Evolutionary conservation across 2,113 vertebrate species (phyloP), one percentile per base, ranked within the genome.

Genomic region (Orthonyx spaldingii): DNA sequence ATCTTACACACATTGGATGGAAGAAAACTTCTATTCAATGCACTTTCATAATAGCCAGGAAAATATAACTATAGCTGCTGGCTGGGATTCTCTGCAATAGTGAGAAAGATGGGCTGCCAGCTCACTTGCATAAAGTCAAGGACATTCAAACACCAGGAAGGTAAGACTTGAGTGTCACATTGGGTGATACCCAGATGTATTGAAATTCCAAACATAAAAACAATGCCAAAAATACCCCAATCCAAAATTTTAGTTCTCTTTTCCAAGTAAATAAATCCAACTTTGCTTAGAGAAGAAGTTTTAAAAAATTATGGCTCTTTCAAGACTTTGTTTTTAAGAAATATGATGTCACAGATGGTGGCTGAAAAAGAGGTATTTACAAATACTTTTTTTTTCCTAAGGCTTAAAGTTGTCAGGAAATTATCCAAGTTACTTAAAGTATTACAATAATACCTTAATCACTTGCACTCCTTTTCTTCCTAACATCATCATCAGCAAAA

Each of bases 261-360:
- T 95, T 87, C 60, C 33, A 74, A 61, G 15, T 65, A 57, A 77
- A 74, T 57, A 49, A 77, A 86, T 42, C 11, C 60, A 61, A 26
- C 18, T 30, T 70, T 65, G 11, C 39, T 35, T 61, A 42, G 32
- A 65, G 44, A 88, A 65, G 10, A 79, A 27, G 4, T 68, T 87
- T 81, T 87, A 55, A 80, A 91, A 95, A 84, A 78, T 50, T 32
- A 50, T 24, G 74, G 13, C 20, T 83, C 22, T 74, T 96, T 81
- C 42, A 77, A 83, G 23, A 26, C 26, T 85, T 27, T 84, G 11
- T 80, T 84, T 27, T 72, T 90, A 84, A 65, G 52, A 80, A 30
- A 32, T 61, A 53, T 65, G 68, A 53, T 84, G 59, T 69, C 87
- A 66, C 28, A 41, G 52, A 32, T 7, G 50, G 55, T 30, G 27